These are phyloP conservation scores for Mionectes olivaceus DNA, from an alignment of 2,797 vertebrate genomes.

Conservation along the genomic window DNA sequence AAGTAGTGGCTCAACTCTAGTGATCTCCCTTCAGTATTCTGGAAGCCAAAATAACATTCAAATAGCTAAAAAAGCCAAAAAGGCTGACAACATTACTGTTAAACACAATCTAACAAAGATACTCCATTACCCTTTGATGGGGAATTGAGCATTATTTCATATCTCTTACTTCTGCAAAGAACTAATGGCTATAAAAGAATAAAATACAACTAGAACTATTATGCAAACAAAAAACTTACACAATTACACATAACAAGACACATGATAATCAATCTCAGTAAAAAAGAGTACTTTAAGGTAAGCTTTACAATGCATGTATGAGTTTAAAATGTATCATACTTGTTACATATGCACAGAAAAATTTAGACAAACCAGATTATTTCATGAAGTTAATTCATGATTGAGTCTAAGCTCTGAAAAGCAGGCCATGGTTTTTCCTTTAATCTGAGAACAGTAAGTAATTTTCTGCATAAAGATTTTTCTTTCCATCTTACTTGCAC, in stretches of 20 bases:
- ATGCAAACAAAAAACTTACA: background rate
- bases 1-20: background rate
- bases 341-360: background rate
- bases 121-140: background rate
- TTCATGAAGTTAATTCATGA: background rate
- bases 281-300: background rate
- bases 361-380: background rate
- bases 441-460: background rate
- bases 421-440: background rate
- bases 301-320: background rate
- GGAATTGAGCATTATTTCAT: background rate
- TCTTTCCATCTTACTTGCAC: background rate
- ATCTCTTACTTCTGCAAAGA: background rate
- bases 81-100: background rate
- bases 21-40: background rate
- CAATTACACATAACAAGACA: background rate
- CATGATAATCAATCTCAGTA: background rate
- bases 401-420: constrained; percentile 7
- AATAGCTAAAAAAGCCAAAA: background rate
- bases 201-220: background rate
- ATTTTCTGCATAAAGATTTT: background rate
- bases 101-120: background rate
- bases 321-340: background rate
- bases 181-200: background rate
- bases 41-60: background rate